Percentiles rank a stretch among this genome's conserved stretches.
Evolutionary conservation across 2,113 vertebrate species (phyloP).

Genomic region (Sorex fumeus): DNA sequence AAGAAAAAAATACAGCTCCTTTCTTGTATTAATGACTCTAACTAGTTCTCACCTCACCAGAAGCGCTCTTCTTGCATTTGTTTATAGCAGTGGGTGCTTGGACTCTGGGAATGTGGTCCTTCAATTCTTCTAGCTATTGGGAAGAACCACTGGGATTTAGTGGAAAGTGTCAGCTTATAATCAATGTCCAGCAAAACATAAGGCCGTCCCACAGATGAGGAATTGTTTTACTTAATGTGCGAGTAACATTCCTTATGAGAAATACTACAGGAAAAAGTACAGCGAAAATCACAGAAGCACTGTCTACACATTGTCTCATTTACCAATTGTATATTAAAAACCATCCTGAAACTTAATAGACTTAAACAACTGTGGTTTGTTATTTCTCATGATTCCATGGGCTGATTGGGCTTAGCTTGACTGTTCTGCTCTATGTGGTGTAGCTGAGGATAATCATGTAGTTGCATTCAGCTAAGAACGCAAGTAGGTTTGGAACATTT

Average conservation of each 20-base stretch:
- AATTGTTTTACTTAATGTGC: not conserved
- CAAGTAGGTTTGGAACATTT: not conserved
- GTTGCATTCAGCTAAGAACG: not conserved
- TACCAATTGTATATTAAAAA: not conserved
- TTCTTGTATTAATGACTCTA: not conserved
- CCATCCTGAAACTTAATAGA: not conserved
- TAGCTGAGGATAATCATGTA: not conserved
- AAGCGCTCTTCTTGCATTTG: not conserved
- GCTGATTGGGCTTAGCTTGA: not conserved
- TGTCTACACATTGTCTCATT: not conserved
- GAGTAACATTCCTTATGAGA: constrained; percentile 7
- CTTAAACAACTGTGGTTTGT: not conserved
- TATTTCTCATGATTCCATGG: constrained; percentile 12
- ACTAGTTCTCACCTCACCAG: not conserved
- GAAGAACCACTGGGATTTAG: not conserved
- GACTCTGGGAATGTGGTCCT: not conserved
- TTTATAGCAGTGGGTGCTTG: not conserved
- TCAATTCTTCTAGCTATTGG: not conserved
- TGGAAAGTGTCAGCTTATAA: not conserved
- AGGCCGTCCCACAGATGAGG: not conserved
- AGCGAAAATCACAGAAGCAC: not conserved
- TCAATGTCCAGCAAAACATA: not conserved
- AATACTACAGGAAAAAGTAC: not conserved
- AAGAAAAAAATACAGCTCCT: not conserved
- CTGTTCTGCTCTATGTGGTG: not conserved